A percentile compares a stretch with the other conserved stretches of the same genome.
Conservation (phyloP, 2,888 invertebrate species). For the Ctena decussata region DNA sequence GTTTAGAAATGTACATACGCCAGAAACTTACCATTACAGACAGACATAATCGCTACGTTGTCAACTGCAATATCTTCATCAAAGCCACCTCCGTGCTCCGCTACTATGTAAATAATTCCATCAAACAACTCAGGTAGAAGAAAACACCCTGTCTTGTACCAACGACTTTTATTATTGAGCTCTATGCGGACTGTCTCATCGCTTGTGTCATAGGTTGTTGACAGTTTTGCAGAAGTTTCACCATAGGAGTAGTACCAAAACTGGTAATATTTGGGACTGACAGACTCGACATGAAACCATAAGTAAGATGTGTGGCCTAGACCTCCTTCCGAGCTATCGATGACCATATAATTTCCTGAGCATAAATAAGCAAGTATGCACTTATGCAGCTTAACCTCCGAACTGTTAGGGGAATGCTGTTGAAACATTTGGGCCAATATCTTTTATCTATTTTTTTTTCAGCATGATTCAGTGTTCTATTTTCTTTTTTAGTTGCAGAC, state of each 20-base stretch:
- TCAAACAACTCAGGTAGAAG: neutral
- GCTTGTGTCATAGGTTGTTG: neutral
- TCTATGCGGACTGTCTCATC: neutral
- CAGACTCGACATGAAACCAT: neutral
- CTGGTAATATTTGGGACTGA: neutral
- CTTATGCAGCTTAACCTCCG: too few relatives aligned
- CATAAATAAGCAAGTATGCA: too few relatives aligned
- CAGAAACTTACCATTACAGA: neutral
- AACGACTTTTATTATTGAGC: neutral
- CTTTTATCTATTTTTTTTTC: too few relatives aligned
- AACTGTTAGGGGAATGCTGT: too few relatives aligned
- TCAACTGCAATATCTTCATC: neutral
- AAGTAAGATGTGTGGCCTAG: neutral
- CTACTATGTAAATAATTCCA: neutral
- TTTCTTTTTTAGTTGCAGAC: too few relatives aligned
- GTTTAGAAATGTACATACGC: too few relatives aligned
- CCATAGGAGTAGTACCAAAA: neutral
- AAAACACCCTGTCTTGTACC: neutral
- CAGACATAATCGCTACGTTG: neutral
- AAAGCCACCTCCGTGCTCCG: neutral
- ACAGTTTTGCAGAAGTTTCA: neutral
- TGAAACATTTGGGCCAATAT: too few relatives aligned
- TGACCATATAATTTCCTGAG: neutral
- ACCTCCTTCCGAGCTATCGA: neutral
- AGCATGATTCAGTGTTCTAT: too few relatives aligned